Conservation (phyloP, 1,140 invertebrate species). For the Riptortus pedestris region DNA sequence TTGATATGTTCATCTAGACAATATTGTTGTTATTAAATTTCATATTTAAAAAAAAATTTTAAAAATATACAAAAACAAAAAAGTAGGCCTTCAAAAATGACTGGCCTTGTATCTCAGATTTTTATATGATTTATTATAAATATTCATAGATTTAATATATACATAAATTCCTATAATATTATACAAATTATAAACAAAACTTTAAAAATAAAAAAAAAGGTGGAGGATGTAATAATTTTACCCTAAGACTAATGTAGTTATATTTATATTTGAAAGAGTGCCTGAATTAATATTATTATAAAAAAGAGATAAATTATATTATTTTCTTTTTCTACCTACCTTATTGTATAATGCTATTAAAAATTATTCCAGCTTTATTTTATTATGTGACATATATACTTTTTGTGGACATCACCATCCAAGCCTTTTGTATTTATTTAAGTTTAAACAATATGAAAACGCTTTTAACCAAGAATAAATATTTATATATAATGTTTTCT, state of each 20-base stretch:
- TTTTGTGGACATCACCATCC: neutral
- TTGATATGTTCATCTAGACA: neutral
- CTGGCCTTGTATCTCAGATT: neutral
- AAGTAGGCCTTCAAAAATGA: neutral
- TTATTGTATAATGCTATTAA: neutral
- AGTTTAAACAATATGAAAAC: neutral
- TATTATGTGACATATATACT: neutral
- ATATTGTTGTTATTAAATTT: neutral
- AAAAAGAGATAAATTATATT: conserved; percentile 3
- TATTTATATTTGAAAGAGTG: conserved; percentile 3
- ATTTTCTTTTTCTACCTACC: neutral
- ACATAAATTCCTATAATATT: neutral
- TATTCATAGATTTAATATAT: conserved; percentile 1
- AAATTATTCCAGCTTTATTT: neutral
- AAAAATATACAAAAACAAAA: neutral
- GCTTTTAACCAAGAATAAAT: conserved; percentile 15
- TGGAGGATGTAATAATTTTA: conserved; percentile 6
- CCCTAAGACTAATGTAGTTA: conserved; percentile 12
- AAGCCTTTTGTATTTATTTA: conserved; percentile 13
- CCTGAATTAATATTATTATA: conserved; percentile 15
- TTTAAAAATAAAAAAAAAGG: conserved; percentile 1
- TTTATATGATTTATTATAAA: neutral
- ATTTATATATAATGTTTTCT: conserved; percentile 11
- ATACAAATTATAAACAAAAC: neutral
- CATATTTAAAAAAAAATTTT: too few species aligned